phyloP scores from a whole-genome alignment of 35 echinoderm and acorn worm species.

The Ophioderma brevispina region DNA sequence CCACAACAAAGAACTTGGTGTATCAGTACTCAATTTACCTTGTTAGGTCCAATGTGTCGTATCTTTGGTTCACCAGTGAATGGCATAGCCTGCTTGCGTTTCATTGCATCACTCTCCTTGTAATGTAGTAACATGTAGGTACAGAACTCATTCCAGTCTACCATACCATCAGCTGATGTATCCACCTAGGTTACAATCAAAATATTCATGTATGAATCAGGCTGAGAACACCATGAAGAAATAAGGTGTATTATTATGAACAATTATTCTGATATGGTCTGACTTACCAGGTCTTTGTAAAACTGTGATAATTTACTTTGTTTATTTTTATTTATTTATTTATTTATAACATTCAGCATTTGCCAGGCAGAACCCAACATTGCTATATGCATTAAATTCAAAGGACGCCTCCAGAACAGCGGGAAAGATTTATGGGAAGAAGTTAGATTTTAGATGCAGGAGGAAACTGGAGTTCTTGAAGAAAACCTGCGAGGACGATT shows the following conservation, averaged over 20 bases:
- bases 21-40: slow-evolving; percentile 45
- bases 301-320: no score
- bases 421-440: no score
- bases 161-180: slow-evolving; percentile 96
- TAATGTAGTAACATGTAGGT: slow-evolving; percentile 96
- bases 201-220: neutral
- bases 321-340: no score
- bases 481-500: no score
- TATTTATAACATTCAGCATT: no score
- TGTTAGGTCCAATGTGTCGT: slow-evolving; percentile 80
- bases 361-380: no score
- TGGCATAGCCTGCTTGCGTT: slow-evolving; percentile 47
- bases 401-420: no score
- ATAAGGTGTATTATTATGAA: neutral
- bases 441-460: no score
- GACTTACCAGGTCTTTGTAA: no score
- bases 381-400: no score
- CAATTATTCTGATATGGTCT: neutral
- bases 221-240: neutral
- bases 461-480: no score
- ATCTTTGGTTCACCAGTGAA: slow-evolving; percentile 72
- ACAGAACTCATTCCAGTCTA: slow-evolving; percentile 98
- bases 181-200: no score
- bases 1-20: neutral
- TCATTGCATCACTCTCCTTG: slow-evolving; percentile 81